Conservation (phyloP, 2,113 vertebrate species). For the Condylura cristata region DNA sequence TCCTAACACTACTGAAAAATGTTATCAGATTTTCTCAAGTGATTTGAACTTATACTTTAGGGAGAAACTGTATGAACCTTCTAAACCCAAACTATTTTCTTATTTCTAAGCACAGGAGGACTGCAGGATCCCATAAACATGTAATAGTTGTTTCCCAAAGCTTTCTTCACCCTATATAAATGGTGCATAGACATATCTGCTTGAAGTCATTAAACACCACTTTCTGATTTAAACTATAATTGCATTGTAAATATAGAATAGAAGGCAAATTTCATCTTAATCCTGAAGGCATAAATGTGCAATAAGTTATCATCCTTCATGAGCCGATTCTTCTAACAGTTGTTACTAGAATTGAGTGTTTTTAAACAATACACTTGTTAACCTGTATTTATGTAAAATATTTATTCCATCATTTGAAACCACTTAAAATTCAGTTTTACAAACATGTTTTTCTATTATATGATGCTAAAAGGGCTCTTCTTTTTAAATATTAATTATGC, state of each 20-base stretch:
- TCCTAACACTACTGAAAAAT: slow-evolving; percentile 13
- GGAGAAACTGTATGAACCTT: not conserved
- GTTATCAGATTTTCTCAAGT: slow-evolving; percentile 49
- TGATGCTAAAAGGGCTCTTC: slow-evolving; percentile 71
- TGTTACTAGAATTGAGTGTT: slow-evolving; percentile 42
- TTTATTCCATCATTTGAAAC: slow-evolving; percentile 49
- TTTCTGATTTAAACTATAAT: not conserved
- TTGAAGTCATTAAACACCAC: not conserved
- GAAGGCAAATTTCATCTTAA: not conserved
- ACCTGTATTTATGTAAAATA: slow-evolving; percentile 76
- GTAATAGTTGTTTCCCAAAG: not conserved
- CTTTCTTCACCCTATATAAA: not conserved
- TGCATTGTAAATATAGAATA: not conserved
- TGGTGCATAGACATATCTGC: not conserved
- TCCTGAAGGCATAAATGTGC: not conserved
- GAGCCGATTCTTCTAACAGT: slow-evolving; percentile 34
- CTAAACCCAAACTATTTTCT: not conserved
- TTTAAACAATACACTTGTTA: slow-evolving; percentile 73
- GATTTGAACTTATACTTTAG: slow-evolving; percentile 12
- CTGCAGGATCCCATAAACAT: slow-evolving; percentile 40
- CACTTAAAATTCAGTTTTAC: slow-evolving; percentile 76
- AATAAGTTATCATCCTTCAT: not conserved
- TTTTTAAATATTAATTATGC: slow-evolving; percentile 83
- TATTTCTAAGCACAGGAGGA: slow-evolving; percentile 33
- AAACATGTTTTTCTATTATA: slow-evolving; percentile 59